Evolutionary conservation across 2,888 invertebrate species (phyloP), one percentile per base, ranked within the genome.

Genomic region (Brenthis daphne): DNA sequence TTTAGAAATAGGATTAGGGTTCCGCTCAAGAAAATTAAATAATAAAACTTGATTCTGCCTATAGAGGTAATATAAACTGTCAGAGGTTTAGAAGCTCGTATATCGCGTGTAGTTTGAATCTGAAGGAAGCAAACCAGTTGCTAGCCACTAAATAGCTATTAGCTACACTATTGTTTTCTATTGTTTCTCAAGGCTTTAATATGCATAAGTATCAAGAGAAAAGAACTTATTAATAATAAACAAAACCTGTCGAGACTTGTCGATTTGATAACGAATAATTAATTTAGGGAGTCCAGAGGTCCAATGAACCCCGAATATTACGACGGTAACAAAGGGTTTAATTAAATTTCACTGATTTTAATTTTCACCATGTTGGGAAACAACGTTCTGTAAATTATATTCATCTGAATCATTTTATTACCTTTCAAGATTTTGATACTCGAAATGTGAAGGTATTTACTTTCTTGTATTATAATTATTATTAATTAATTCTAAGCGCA

Each of bases 211-310:
- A 58, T 43, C 50, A 20, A 53, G 50, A 61, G 47, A 33, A 37
- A 37, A 63, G 43, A 61, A 50, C 50, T 47, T n/a, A 68, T 66
- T 58, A 63, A 57, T 66, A 69, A 66, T 77, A 82, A 82, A 78
- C 75, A 78, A 75, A 73, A 80, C 79, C 84, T 81, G 78, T 76
- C 75, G 81, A 78, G 76, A 77, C 81, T 67, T 78, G 84, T 83
- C 85, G 84, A 88, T 87, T 86, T 85, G 85, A 87, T 88, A 85
- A 87, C 82, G 79, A 83, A 77, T 85, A 81, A 88, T 88, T 87
- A 89, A 88, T 89, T 85, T 84, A 85, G 80, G 75, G 69, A 60
- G 72, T 63, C 70, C 73, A 60, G 67, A 55, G 78, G 80, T 79
- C 80, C 77, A 76, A 73, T 76, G 75, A 79, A 77, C 80, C 80